Evolutionary conservation across 2,888 invertebrate species (phyloP), one percentile per base, ranked within the genome.

Genomic region (Mesoligia furuncula): DNA sequence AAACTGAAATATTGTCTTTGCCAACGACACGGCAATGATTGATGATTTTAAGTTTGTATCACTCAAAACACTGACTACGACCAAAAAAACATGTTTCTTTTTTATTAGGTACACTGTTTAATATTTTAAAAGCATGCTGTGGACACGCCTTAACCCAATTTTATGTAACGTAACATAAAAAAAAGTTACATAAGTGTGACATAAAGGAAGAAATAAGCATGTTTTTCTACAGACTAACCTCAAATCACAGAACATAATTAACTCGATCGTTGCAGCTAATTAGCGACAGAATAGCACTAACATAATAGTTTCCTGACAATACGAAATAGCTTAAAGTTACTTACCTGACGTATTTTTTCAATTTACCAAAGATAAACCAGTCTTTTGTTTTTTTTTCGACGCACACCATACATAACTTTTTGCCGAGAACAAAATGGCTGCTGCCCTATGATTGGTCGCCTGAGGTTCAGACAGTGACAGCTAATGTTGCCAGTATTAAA

Each of bases 261-360:
- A 66, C 45, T 66, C 4, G 8, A 0, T 66, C 45, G 17, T 66
- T 66, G 45, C 66, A 45, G 45, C n/a, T 66, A n/a, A 45, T 66
- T 1, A 66, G 66, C 66, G 66, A 66, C 66, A 9, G 66, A 66
- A 66, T 66, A 66, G 66, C 66, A 66, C 45, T 17, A 66, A 66
- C 66, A 45, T 45, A 66, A 45, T 66, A 66, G 66, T 45, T 66
- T 66, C 9, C 66, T 0, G 66, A 66, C 45, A 66, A 1, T 45
- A 66, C 27, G 45, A 66, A 45, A 45, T 66, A 66, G 17, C 17
- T 8, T 27, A 66, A 45, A 45, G 3, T 45, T 66, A 66, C 27
- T 45, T 66, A 66, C 45, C 42, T 0, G 17, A 2, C 27, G 66
- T 66, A 65, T 66, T 66, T 66, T 66, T 66, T n/a, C 36, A 45